Percentiles rank a stretch among this genome's conserved stretches.
phyloP scores from a whole-genome alignment of 2,797 vertebrate species.

The Crocidura indochinensis region DNA sequence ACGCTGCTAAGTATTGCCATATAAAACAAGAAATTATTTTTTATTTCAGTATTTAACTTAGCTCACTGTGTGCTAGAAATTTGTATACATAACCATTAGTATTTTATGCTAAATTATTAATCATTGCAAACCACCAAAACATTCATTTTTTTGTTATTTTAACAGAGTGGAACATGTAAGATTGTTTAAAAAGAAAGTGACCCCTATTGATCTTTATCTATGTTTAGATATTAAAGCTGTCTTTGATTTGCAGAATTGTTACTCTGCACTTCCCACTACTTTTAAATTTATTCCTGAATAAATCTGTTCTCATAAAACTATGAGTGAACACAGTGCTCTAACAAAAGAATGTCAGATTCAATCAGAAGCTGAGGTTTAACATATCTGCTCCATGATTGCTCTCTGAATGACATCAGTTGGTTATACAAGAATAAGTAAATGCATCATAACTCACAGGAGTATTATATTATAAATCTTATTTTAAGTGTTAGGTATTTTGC shows the following conservation, averaged over 20 bases:
- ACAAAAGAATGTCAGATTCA: neutral
- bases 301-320: conserved; percentile 47
- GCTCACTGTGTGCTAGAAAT: too few species aligned
- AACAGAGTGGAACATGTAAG: neutral
- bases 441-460: neutral
- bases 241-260: conserved; percentile 38
- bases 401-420: neutral
- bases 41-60: too few species aligned
- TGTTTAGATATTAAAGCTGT: conserved; percentile 53
- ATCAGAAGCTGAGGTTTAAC: neutral
- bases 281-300: conserved; percentile 23
- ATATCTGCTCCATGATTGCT: neutral
- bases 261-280: conserved; percentile 25
- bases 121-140: neutral
- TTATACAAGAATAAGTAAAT: neutral
- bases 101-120: conserved; percentile 1
- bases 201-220: neutral
- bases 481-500: neutral
- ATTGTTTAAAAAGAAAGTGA: neutral
- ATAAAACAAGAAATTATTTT: too few species aligned
- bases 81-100: neutral
- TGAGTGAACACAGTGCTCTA: neutral
- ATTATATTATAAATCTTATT: neutral
- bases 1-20: too few species aligned
- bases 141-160: too few species aligned